Evolutionary conservation across 2,888 invertebrate genomes (phyloP).

Genomic region (Cephus sareptanus): DNA sequence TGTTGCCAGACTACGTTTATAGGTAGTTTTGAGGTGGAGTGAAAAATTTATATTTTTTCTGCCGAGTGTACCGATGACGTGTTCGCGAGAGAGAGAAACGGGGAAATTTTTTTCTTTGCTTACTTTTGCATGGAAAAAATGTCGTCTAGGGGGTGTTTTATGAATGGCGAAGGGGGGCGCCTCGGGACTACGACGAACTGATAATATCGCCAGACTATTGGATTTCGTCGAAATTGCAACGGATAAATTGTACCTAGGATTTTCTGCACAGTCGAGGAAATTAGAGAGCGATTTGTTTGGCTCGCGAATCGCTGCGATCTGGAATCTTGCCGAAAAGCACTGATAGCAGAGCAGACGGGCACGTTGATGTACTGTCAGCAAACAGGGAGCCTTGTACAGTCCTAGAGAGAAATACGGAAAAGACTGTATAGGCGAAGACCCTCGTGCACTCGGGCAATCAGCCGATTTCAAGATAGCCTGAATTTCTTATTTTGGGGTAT

Average conservation of each 20-base stretch:
- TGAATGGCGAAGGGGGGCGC: background rate
- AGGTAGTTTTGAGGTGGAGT: too few relatives aligned
- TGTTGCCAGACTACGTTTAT: too few relatives aligned
- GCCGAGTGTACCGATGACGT: background rate
- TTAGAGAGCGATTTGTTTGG: conserved; percentile 23
- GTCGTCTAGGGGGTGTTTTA: background rate
- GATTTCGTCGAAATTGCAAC: conserved; percentile 9
- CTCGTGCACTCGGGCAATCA: too few relatives aligned
- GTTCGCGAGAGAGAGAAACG: background rate
- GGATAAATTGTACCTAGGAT: conserved; percentile 4
- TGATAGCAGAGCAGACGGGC: background rate
- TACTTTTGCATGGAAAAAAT: background rate
- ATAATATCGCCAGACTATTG: conserved; percentile 24
- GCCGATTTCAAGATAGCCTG: too few relatives aligned
- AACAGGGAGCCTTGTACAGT: background rate
- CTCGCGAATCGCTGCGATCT: conserved; percentile 13
- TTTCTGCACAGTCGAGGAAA: conserved; percentile 7
- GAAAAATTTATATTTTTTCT: background rate
- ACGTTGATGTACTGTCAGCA: background rate
- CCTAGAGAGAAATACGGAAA: background rate
- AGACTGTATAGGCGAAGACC: background rate
- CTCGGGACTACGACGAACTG: conserved; percentile 1
- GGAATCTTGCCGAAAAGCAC: conserved; percentile 25
- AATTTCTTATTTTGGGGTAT: too few relatives aligned
- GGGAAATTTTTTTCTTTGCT: background rate